Conservation (phyloP, 2,113 vertebrate genomes). For the Trematocara nigrifrons region DNA sequence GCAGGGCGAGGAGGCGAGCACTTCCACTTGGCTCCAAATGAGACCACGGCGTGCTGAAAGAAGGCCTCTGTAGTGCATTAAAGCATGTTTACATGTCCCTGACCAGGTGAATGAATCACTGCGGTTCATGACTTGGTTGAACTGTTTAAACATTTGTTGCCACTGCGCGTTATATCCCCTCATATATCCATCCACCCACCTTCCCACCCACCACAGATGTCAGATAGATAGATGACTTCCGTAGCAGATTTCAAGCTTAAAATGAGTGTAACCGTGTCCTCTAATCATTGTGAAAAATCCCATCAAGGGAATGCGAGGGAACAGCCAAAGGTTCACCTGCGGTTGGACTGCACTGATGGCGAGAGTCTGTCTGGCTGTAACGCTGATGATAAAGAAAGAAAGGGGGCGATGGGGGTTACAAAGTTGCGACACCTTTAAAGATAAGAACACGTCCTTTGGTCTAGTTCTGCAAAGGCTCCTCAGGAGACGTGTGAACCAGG, state of each 20-base stretch:
- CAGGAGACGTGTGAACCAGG: neutral
- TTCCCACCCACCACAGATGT: neutral
- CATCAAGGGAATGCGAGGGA: neutral
- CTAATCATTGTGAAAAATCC: neutral
- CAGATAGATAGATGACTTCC: neutral
- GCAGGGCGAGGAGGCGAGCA: neutral
- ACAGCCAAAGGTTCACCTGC: neutral
- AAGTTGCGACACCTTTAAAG: neutral
- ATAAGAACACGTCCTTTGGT: neutral
- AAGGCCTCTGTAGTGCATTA: conserved; percentile 15
- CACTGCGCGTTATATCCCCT: neutral
- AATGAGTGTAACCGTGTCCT: conserved; percentile 4
- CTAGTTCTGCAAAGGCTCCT: neutral
- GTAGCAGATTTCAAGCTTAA: neutral
- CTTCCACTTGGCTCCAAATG: conserved; percentile 5
- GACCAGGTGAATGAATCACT: conserved; percentile 4
- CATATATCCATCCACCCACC: neutral
- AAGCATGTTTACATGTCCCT: conserved; percentile 20
- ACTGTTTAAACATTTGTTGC: neutral
- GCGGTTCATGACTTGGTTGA: neutral
- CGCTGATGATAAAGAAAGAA: neutral
- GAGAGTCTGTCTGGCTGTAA: neutral
- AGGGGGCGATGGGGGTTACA: neutral
- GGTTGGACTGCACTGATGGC: neutral
- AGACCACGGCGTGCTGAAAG: neutral